Conservation (phyloP, 2,797 vertebrate species). For the Oceanodroma leucorhoa region DNA sequence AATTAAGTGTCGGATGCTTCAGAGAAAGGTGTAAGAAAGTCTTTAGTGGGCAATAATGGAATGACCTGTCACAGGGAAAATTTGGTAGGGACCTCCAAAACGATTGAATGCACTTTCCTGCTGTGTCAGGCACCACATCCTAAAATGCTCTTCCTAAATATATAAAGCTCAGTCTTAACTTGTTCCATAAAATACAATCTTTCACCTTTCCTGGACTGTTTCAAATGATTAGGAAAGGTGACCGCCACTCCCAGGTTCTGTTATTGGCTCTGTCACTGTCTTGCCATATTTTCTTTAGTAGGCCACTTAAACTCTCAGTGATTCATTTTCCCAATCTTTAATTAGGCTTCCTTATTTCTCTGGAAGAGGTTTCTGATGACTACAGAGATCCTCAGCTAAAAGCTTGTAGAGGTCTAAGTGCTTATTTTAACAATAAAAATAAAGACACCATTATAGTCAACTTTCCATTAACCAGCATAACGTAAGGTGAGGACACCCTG, state of each 20-base stretch:
- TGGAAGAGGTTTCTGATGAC: neutral
- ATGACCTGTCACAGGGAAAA: neutral
- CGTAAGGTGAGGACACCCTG: neutral
- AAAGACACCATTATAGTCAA: neutral
- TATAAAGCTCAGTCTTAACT: neutral
- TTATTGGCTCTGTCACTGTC: neutral
- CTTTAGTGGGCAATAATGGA: neutral
- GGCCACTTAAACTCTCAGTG: neutral
- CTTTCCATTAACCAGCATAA: neutral
- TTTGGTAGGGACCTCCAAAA: slow-evolving; percentile 21
- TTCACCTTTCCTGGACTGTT: neutral
- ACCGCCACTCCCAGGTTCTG: neutral
- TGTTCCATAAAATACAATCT: neutral
- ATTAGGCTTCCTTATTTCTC: neutral
- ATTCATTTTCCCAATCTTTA: neutral
- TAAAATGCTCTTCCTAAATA: neutral
- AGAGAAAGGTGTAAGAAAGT: neutral
- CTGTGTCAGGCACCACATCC: neutral
- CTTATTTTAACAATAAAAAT: neutral
- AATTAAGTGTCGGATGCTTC: neutral
- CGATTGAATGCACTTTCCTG: slow-evolving; percentile 10
- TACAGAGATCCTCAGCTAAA: neutral
- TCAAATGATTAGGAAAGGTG: neutral
- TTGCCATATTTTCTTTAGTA: neutral
- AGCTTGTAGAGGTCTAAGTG: neutral